Evolutionary conservation across 1,140 invertebrate genomes (phyloP), one percentile per base, ranked within the genome.

Genomic region (Orchestia grillus): DNA sequence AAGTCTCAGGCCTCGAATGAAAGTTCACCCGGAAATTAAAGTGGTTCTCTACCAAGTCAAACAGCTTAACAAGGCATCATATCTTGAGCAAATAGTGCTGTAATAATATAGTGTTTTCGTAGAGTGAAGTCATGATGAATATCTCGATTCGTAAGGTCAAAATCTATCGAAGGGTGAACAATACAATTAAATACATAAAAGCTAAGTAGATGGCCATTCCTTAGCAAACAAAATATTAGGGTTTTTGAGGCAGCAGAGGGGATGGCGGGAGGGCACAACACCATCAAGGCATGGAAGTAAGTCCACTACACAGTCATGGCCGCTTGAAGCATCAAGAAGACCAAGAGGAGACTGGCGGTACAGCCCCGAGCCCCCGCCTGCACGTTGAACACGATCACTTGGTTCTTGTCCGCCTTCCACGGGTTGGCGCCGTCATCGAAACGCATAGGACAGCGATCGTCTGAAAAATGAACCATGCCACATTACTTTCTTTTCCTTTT

Each of bases 361-460:
- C 44, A 94, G 92, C 6, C 41, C 11, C 92, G 1, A 19, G 92
- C 92, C 19, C 43, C 43, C 0, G 92, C 92, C 44, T 94, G 92
- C 36, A 94, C 92, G 44, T 94, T 47, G 91, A 96, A 96, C 41
- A 96, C 95, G 62, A 96, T 95, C 8, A 96, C 44, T 44, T 92
- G 88, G 42, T 92, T 91, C 44, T 95, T 96, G 42, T 95, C 87
- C 36, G 96, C 95, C 96, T 96, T 96, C 95, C 96, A 96, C 40
- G 96, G 96, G 53, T 96, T 96, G 23, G 77, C 11, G 0, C 96
- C 96, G 87, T 96, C 96, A 62, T 96, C 95, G 42, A 96, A 96
- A 41, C 87, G 87, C 95, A 96, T 96, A 42, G 95, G 95, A 87
- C 95, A 96, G 19, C 95, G 62, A 90, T 96, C 95, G 44, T 96